phyloP scores from a whole-genome alignment of 2,888 invertebrate genomes.

The Dugesia japonica region DNA sequence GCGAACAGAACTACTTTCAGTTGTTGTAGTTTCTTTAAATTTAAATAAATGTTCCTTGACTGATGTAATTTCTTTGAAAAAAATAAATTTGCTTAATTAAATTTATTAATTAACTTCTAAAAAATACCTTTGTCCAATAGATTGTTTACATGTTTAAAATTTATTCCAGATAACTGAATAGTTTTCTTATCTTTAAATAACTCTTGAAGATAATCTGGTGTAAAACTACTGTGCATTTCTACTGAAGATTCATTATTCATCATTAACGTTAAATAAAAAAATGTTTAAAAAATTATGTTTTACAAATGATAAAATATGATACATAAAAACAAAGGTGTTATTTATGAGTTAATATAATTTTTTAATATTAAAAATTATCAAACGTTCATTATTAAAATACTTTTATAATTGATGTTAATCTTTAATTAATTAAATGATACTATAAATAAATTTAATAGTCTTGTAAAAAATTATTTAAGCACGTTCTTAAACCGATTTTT shows the following conservation, averaged over 20 bases:
- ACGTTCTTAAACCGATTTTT: too few relatives aligned
- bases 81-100: neutral
- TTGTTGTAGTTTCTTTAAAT: neutral
- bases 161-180: slow-evolving; percentile 4
- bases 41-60: slow-evolving; percentile 1
- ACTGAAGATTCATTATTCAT: neutral
- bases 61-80: neutral
- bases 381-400: too few relatives aligned
- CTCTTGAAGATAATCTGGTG: slow-evolving; percentile 34
- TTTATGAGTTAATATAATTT: too few relatives aligned
- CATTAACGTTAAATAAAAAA: neutral
- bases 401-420: too few relatives aligned
- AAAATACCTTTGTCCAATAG: neutral
- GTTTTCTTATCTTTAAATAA: slow-evolving; percentile 34
- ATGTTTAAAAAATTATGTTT: neutral
- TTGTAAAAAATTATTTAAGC: too few relatives aligned
- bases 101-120: neutral
- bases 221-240: neutral
- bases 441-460: too few relatives aligned
- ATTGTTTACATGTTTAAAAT: neutral
- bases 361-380: too few relatives aligned
- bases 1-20: neutral
- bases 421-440: too few relatives aligned
- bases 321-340: neutral
- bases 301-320: neutral